phyloP scores from a whole-genome alignment of 2,888 invertebrate species.

The Drosophila falleni region DNA sequence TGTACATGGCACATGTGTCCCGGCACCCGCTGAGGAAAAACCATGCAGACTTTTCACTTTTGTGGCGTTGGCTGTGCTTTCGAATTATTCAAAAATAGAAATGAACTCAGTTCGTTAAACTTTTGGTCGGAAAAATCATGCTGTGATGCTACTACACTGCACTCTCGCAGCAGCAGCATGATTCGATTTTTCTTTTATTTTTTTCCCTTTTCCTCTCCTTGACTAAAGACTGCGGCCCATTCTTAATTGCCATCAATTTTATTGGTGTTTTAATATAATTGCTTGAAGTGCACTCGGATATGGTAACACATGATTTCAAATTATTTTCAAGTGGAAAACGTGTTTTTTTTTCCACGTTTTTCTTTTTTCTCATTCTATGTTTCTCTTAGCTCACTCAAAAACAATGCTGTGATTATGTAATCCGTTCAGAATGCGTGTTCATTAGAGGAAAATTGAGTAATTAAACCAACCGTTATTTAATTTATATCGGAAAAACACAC shows the following conservation, averaged over 20 bases:
- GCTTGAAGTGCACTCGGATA: constrained; percentile 47
- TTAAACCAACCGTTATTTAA: constrained; percentile 53
- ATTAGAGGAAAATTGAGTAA: constrained; percentile 27
- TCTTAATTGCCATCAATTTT: constrained; percentile 52
- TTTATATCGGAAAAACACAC: constrained; percentile 39
- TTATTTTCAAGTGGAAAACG: constrained; percentile 66
- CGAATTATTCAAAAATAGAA: constrained; percentile 85
- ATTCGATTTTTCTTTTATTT: constrained; percentile 3
- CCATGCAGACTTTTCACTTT: constrained; percentile 80
- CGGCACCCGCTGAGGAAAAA: constrained; percentile 51
- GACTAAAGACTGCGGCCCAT: constrained; percentile 28
- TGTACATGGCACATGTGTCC: constrained; percentile 52
- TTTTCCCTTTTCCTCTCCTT: background rate
- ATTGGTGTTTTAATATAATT: constrained; percentile 45
- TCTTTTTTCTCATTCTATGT: constrained; percentile 5
- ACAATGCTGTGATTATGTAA: constrained; percentile 61
- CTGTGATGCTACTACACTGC: constrained; percentile 38
- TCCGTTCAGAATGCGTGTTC: constrained; percentile 35
- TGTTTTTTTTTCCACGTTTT: constrained; percentile 68
- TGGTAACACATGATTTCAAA: constrained; percentile 47
- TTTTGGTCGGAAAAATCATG: constrained; percentile 76
- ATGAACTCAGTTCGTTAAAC: constrained; percentile 86
- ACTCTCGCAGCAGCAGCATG: constrained; percentile 42
- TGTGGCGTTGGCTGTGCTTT: constrained; percentile 54
- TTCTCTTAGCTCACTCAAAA: constrained; percentile 22